Conservation (phyloP, 2,113 vertebrate genomes). For the Aepyceros melampus region DNA sequence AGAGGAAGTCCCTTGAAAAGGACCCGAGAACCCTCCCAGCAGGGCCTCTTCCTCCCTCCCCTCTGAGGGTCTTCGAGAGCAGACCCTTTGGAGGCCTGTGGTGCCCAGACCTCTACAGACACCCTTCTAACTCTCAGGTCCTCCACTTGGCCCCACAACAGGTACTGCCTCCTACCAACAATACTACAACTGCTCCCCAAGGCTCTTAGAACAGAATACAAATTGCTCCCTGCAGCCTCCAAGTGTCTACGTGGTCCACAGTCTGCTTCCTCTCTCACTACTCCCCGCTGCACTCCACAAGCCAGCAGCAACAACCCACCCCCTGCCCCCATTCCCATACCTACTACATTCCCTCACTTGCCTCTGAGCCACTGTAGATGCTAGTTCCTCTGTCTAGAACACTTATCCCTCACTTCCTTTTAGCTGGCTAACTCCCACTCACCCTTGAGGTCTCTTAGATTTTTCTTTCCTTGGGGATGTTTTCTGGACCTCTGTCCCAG, state of each 20-base stretch:
- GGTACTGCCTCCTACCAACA: background rate
- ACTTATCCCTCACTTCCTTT: background rate
- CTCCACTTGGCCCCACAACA: background rate
- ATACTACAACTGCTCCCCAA: background rate
- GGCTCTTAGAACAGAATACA: background rate
- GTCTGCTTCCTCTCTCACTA: background rate
- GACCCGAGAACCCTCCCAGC: background rate
- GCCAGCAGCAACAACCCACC: background rate
- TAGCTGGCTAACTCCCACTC: background rate
- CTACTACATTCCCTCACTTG: background rate
- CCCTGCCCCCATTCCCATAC: fast-evolving
- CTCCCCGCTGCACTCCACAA: background rate
- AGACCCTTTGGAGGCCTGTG: background rate
- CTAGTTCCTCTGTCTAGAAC: background rate
- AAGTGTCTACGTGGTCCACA: background rate
- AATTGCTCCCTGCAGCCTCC: background rate
- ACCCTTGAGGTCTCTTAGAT: background rate
- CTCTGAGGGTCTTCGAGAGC: background rate
- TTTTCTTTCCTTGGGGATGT: background rate
- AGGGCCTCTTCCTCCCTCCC: background rate
- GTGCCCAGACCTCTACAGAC: background rate
- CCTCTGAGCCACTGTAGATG: background rate
- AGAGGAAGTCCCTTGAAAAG: constrained; percentile 45
- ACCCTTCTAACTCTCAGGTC: background rate
- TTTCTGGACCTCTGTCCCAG: background rate